phyloP scores from a whole-genome alignment of 2,797 vertebrate genomes.

The Gephyroberyx darwinii region DNA sequence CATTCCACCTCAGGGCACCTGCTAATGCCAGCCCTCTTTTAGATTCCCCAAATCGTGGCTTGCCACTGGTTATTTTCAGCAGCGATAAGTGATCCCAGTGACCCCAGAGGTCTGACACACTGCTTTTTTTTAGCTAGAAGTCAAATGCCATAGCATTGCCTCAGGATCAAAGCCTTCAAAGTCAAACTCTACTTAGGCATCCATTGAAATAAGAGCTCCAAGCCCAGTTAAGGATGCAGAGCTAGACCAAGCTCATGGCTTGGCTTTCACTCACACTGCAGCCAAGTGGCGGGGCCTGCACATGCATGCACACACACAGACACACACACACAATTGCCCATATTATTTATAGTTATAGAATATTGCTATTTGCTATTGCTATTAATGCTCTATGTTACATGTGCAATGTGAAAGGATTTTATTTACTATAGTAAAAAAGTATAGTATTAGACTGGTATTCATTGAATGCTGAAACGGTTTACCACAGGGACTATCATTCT shows the following conservation, averaged over 20 bases:
- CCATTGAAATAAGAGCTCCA: constrained; percentile 84
- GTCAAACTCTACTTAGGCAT: constrained; percentile 84
- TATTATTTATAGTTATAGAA: too few species aligned
- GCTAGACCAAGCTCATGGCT: constrained; percentile 72
- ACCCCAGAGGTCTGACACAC: constrained; percentile 82
- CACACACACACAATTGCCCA: constrained; percentile 4
- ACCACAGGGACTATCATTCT: constrained; percentile 26
- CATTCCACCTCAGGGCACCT: constrained; percentile 85
- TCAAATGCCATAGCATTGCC: constrained; percentile 86
- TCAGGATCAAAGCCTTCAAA: constrained; percentile 85
- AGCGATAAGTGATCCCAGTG: constrained; percentile 83
- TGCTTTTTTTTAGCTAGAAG: constrained; percentile 81
- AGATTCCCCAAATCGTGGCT: constrained; percentile 79
- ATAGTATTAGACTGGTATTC: constrained; percentile 1
- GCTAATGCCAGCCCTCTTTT: constrained; percentile 79
- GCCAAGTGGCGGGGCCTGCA: constrained; percentile 59
- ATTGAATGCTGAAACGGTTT: constrained; percentile 14
- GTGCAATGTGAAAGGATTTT: too few species aligned
- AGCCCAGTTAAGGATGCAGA: constrained; percentile 76
- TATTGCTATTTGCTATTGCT: too few species aligned
- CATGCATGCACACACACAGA: constrained; percentile 7
- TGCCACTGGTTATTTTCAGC: constrained; percentile 86
- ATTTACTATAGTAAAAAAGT: background rate
- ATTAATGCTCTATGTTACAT: too few species aligned
- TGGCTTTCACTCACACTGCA: constrained; percentile 71